Conservation (phyloP, 2,113 vertebrate genomes). For the Leptobrachium leishanense region DNA sequence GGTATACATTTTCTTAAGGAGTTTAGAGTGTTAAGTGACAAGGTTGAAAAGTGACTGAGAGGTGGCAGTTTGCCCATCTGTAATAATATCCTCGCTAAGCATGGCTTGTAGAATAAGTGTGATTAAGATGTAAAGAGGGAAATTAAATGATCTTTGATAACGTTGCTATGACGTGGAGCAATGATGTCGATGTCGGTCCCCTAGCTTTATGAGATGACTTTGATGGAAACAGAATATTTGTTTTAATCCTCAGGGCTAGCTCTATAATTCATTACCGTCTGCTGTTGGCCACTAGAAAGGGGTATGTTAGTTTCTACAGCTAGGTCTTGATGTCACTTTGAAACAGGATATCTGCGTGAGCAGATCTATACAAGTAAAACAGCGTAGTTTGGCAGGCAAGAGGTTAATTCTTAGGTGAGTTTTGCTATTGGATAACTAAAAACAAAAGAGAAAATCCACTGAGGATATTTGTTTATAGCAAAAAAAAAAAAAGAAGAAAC, state of each 20-base stretch:
- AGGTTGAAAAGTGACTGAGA: too few relatives aligned
- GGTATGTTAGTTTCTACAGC: background rate
- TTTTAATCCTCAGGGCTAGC: background rate
- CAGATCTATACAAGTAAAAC: slow-evolving; percentile 1
- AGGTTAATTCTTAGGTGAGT: background rate
- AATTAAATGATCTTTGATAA: too few relatives aligned
- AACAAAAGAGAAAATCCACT: too few relatives aligned
- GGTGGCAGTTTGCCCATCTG: too few relatives aligned
- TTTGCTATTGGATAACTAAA: too few relatives aligned
- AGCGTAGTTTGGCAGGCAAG: background rate
- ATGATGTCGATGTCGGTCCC: background rate
- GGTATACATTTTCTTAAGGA: too few relatives aligned
- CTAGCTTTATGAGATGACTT: background rate
- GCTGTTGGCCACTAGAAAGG: slow-evolving; percentile 1
- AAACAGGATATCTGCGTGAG: background rate
- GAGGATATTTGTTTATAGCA: too few relatives aligned
- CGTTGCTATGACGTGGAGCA: background rate
- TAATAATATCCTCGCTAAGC: background rate
- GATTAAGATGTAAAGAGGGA: too few relatives aligned
- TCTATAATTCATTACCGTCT: slow-evolving; percentile 6
- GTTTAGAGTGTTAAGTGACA: too few relatives aligned
- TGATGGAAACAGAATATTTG: slow-evolving; percentile 4
- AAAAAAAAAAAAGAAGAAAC: too few relatives aligned
- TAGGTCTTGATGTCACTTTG: background rate
- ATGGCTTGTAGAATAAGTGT: background rate